Conservation (phyloP, 1,140 invertebrate genomes). For the Zaprionus ornatus region DNA sequence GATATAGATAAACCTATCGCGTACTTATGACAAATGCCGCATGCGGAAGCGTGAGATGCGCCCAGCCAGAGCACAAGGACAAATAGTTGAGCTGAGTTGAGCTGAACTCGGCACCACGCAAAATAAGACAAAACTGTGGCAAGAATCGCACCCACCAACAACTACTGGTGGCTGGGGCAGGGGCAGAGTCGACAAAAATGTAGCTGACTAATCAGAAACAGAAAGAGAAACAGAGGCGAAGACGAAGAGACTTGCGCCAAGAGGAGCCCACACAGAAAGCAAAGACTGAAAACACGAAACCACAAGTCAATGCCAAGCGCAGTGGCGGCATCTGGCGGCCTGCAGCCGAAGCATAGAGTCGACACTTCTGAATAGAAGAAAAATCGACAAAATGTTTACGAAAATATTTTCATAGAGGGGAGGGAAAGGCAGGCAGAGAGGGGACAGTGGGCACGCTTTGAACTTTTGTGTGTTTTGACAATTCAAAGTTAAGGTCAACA, state of each 20-base stretch:
- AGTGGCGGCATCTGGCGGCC: conserved; percentile 66
- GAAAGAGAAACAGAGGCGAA: conserved; percentile 30
- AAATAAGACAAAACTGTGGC: conserved; percentile 61
- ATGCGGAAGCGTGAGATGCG: conserved; percentile 70
- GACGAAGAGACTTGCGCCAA: neutral
- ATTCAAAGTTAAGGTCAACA: conserved; percentile 82
- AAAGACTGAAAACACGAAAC: conserved; percentile 48
- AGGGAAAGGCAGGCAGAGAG: neutral
- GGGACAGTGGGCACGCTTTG: conserved; percentile 31
- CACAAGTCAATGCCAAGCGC: conserved; percentile 76
- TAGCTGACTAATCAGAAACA: conserved; percentile 73
- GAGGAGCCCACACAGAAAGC: conserved; percentile 63
- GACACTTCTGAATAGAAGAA: conserved; percentile 27
- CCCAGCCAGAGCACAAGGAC: conserved; percentile 67
- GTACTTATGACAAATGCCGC: conserved; percentile 23
- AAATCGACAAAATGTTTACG: neutral
- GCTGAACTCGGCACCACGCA: conserved; percentile 55
- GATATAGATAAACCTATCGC: conserved; percentile 24
- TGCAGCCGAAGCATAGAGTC: conserved; percentile 36
- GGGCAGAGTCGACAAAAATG: conserved; percentile 35
- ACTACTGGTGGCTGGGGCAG: conserved; percentile 11
- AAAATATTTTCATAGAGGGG: conserved; percentile 14
- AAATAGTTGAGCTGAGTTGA: conserved; percentile 40
- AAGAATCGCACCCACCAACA: conserved; percentile 67
- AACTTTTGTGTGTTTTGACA: conserved; percentile 75